Evolutionary conservation across 2,888 invertebrate species (phyloP), one percentile per base, ranked within the genome.

Genomic region (Brachyopa scutellaris): DNA sequence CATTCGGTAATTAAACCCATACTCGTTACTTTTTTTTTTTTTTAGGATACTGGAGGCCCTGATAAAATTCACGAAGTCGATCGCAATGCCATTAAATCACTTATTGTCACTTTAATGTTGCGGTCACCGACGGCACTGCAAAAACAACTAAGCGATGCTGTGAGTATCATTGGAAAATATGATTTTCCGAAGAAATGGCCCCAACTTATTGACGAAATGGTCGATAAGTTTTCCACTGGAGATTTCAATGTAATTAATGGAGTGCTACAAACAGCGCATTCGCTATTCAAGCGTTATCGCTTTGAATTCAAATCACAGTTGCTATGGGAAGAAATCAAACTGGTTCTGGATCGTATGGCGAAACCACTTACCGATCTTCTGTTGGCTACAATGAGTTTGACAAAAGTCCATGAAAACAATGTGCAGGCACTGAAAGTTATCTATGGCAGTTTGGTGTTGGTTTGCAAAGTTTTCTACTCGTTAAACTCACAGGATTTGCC

Each of bases 161-260:
- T 99, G 38, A 96, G 97, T 85, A 97, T 97, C 21, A 98, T 99
- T 76, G 99, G 99, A n/a, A 95, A 95, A 88, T 94, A 96, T 86
- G 99, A 99, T 91, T 99, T 99, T 89, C 99, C 99, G 0, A 94
- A 95, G 80, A 97, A 97, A 89, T 99, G 99, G 99, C 97, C 97
- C 0, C 95, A 95, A 84, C 93, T 99, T 1, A 95, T 99, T 21
- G 93, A 95, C 31, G 96, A 98, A 89, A 97, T 99, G 96, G 96
- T 99, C 8, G 94, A 95, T 51, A 97, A 98, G 88, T 97, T 99
- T 90, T 93, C 93, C 42, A 95, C 95, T 72, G 96, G 97, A 42
- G 97, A 99, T 90, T 98, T 99, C 89, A 95, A 97, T 88, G 92
- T 97, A 0, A 98, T 99, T 79, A 98, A 99, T 89, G 99, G 99